These are phyloP conservation scores for Caenorhabditis tropicalis DNA, from an alignment of 1,140 invertebrate genomes.

Conservation along the genomic window DNA sequence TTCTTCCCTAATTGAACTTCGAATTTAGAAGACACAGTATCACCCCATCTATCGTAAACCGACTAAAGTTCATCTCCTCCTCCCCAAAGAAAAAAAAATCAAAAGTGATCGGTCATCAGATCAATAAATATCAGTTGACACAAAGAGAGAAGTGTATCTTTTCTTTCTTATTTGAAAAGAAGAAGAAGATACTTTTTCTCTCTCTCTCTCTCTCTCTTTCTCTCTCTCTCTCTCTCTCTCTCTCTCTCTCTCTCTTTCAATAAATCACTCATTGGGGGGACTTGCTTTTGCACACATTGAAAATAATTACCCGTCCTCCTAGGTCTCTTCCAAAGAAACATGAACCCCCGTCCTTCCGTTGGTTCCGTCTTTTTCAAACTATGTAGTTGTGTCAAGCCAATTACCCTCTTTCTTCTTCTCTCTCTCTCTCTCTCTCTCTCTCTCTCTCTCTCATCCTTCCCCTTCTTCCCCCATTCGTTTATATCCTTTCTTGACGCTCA, in stretches of 20 bases:
- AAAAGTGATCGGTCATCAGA: neutral
- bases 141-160: neutral
- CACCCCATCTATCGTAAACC: neutral
- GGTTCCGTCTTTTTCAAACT: neutral
- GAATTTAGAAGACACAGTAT: no score
- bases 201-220: no score
- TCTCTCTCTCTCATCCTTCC: neutral
- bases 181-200: no score
- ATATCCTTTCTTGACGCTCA: neutral
- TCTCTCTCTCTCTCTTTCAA: neutral
- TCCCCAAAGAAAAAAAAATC: neutral
- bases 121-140: neutral
- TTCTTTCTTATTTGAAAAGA: no score
- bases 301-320: no score
- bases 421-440: neutral
- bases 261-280: no score
- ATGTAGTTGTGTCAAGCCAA: slow-evolving; percentile 27
- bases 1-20: no score
- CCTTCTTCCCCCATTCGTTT: no score
- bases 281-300: no score
- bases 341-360: neutral
- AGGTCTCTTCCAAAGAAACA: no score
- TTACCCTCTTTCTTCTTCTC: neutral
- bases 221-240: no score
- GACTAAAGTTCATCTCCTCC: neutral